Evolutionary conservation across 1,140 invertebrate genomes (phyloP), one percentile per base, ranked within the genome.

Genomic region (Conus ventricosus): DNA sequence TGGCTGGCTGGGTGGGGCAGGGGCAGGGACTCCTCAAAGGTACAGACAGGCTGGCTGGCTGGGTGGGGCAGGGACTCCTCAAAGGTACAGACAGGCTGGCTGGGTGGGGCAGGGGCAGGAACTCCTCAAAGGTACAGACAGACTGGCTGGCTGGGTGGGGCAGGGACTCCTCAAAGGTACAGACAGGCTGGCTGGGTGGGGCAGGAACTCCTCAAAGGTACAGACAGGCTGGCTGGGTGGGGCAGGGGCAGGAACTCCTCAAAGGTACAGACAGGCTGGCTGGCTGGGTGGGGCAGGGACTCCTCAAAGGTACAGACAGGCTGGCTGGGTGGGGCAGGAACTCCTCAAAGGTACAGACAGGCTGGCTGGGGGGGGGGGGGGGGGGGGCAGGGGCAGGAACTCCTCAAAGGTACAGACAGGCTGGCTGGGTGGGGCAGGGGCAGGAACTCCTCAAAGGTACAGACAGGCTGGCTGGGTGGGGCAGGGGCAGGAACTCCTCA

Each of bases 361-460:
- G 57, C 8, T 60, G 57, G 57, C 8, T 76, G 23, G 23, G n/a
- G n/a, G n/a, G n/a, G n/a, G n/a, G n/a, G n/a, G 75, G 1, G 75
- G 15, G 1, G 0, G 67, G 20, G 1, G 11, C 60, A 20, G 60
- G 60, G 60, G 60, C 20, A 20, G 60, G 20, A 4, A 63, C 20
- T 11, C 11, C 60, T 15, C 89, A 82, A 97, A 98, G 94, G 95
- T 97, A 84, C 96, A 97, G 23, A 4, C 57, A 11, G 57, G 57
- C 8, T 60, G 57, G 57, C 8, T 76, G 23, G 15, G 1, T 11
- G 67, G 20, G 1, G 11, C 60, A 20, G 60, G 60, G 60, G 60
- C 20, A 20, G 60, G 20, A 4, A 63, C 20, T 11, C 11, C 60
- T 15, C 89, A 82, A 97, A 98, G 94, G 95, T 97, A 84, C 96